Evolutionary conservation across 2,797 vertebrate genomes (phyloP), one percentile per base, ranked within the genome.

Genomic region (Rallus crepitans): DNA sequence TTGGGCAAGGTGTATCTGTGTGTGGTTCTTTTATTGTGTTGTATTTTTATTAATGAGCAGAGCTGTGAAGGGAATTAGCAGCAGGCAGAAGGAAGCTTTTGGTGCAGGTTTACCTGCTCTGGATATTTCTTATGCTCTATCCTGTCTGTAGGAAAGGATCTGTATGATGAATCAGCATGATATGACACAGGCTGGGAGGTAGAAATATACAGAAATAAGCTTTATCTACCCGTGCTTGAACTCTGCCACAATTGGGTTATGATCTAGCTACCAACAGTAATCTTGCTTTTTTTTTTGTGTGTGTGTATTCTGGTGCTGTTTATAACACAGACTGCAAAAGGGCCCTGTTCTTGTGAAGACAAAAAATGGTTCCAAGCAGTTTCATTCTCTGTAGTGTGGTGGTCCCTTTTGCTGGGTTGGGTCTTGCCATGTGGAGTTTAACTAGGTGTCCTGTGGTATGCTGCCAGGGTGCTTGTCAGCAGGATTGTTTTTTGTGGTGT

Each of bases 11-110:
- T 88, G 61, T 55, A 1, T 35, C 6, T 33, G 40, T 19, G 45
- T 95, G 89, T 0, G 57, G 90, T 93, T 96, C 83, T 33, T 94
- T 87, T 87, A 55, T 79, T 95, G 75, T 42, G 31, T 50, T 89
- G 16, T 52, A 2, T 65, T 94, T 94, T 93, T 73, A 5, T 71
- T 93, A 92, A 80, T 37, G 78, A 88, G 82, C 28, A 28, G 82
- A 91, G 55, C 76, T 82, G 77, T 56, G 82, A 90, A 59, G 45
- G 77, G 89, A 96, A 88, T 88, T 91, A 87, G 70, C 85, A 83
- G 50, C 24, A 80, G 52, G 70, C 1, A 2, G 83, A 87, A 78
- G 61, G 59, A 82, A 79, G 70, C 59, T 59, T 73, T 93, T 27
- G 2, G 52, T 61, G 55, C n/a, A 31, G 35, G 50, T 72, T 76